phyloP scores from a whole-genome alignment of 2,888 invertebrate species.

The Luperina nickerlii region DNA sequence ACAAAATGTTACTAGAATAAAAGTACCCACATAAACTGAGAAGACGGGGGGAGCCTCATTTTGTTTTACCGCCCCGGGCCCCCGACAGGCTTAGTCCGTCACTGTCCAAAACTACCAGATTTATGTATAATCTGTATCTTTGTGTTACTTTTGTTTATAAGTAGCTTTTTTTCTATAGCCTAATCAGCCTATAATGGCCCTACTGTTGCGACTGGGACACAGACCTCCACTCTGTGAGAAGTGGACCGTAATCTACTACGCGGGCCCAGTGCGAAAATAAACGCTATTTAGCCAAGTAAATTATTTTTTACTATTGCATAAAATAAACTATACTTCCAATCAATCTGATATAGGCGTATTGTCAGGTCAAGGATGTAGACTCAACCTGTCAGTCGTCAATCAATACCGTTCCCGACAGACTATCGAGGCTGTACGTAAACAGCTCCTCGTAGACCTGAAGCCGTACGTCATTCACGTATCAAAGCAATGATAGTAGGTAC shows the following conservation, averaged over 20 bases:
- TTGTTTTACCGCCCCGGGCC: too few relatives aligned
- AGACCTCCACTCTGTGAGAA: too few relatives aligned
- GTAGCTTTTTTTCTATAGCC: too few relatives aligned
- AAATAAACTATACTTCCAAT: background rate
- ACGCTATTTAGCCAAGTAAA: background rate
- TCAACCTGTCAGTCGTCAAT: constrained; percentile 23
- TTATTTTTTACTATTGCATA: background rate
- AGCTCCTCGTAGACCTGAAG: constrained; percentile 14
- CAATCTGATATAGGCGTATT: background rate
- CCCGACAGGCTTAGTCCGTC: too few relatives aligned
- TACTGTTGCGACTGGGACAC: too few relatives aligned
- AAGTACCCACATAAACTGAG: too few relatives aligned
- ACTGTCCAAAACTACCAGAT: background rate
- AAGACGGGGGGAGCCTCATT: too few relatives aligned
- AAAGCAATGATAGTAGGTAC: constrained; percentile 15
- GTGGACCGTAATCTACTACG: too few relatives aligned
- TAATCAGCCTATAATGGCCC: too few relatives aligned
- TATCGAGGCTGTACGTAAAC: constrained; percentile 1
- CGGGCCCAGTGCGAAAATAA: too few relatives aligned
- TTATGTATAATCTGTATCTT: background rate
- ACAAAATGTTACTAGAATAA: too few relatives aligned
- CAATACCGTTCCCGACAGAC: constrained; percentile 22
- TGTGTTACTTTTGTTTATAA: too few relatives aligned
- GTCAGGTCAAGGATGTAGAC: constrained; percentile 14
- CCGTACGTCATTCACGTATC: constrained; percentile 26